phyloP scores from a whole-genome alignment of 2,113 vertebrate genomes.

The Platichthys stellatus region DNA sequence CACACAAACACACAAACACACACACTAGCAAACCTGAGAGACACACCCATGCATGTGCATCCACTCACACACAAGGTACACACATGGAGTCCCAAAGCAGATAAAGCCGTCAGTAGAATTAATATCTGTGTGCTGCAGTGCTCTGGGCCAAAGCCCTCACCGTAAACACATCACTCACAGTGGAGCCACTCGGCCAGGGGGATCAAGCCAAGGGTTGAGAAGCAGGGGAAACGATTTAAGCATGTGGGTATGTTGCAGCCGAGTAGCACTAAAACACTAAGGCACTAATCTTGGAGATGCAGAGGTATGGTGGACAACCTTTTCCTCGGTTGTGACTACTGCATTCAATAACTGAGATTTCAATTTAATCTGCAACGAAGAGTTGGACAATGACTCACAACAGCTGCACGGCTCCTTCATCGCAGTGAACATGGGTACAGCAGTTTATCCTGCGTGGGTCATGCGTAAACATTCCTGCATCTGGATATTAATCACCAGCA shows the following conservation, averaged over 20 bases:
- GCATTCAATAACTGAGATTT: background rate
- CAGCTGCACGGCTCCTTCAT: background rate
- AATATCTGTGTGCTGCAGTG: slow-evolving; percentile 61
- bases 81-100: slow-evolving; percentile 51
- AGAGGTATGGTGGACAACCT: background rate
- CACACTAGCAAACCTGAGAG: background rate
- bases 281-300: background rate
- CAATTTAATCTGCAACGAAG: background rate
- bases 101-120: slow-evolving; percentile 69
- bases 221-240: slow-evolving; percentile 20
- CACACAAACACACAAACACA: slow-evolving; percentile 13
- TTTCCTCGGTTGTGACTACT: background rate
- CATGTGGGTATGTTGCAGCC: slow-evolving; percentile 20
- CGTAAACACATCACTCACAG: slow-evolving; percentile 73
- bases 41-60: slow-evolving; percentile 34
- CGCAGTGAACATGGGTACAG: background rate
- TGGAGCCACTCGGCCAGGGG: slow-evolving; percentile 44
- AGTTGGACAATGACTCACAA: background rate
- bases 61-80: background rate
- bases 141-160: slow-evolving; percentile 49
- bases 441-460: too few species aligned
- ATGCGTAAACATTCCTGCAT: too few species aligned
- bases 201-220: slow-evolving; percentile 49
- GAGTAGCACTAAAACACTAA: slow-evolving; percentile 30
- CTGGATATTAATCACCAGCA: too few species aligned